Evolutionary conservation across 2,888 invertebrate species (phyloP).

Genomic region (Papilio gigon): DNA sequence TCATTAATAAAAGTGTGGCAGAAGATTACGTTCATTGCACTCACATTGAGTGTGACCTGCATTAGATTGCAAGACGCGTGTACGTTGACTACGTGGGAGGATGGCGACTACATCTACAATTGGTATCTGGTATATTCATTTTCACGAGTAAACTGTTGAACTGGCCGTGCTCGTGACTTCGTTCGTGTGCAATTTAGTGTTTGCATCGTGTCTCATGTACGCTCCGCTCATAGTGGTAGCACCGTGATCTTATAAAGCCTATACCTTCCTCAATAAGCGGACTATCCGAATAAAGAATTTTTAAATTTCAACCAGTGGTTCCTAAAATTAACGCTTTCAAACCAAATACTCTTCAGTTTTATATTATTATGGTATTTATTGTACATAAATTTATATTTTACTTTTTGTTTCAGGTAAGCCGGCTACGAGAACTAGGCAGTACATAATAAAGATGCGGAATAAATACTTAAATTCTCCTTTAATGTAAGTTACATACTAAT

Average conservation of each 20-base stretch:
- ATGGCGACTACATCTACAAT: constrained; percentile 26
- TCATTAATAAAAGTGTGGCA: too few relatives aligned
- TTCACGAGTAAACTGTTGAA: not conserved
- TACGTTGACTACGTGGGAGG: constrained; percentile 23
- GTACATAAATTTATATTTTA: not conserved
- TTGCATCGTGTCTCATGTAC: too few relatives aligned
- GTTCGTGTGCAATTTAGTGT: too few relatives aligned
- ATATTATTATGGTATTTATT: not conserved
- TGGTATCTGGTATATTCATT: not conserved
- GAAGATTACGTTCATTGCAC: not conserved
- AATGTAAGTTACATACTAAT: too few relatives aligned
- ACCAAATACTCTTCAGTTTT: not conserved
- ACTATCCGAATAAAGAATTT: too few relatives aligned
- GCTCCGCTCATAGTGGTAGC: too few relatives aligned
- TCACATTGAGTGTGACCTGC: not conserved
- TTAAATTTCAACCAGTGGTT: too few relatives aligned
- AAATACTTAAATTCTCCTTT: not conserved
- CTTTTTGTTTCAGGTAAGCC: constrained; percentile 7
- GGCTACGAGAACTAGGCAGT: not conserved
- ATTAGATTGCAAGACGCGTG: not conserved
- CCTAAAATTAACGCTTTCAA: constrained; percentile 5
- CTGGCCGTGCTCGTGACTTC: too few relatives aligned
- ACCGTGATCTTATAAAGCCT: too few relatives aligned
- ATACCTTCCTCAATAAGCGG: too few relatives aligned
- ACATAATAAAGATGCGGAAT: not conserved